Evolutionary conservation across 2,113 vertebrate species (phyloP), one percentile per base, ranked within the genome.

Genomic region (Triplophysa tibetana): DNA sequence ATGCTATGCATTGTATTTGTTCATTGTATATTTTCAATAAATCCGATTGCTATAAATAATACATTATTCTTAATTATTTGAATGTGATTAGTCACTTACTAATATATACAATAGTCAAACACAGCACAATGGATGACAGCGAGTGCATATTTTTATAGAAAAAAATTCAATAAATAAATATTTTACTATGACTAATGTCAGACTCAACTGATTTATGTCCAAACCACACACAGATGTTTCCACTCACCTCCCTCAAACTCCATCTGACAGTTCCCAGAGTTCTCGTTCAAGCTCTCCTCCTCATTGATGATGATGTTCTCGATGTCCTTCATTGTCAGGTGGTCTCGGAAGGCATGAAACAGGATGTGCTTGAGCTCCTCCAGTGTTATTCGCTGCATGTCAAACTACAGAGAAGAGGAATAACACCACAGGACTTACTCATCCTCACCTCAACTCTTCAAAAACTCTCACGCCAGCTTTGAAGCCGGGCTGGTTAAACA

Each of bases 291-390:
- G 84, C 97, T 99, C 90, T 99, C 98, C 81, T 99, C 98, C 88
- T 99, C 98, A 0, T 95, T 99, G 92, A 96, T 96, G 89, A 99
- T 99, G 90, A 99, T 99, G 92, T 98, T 99, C 90, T 99, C 98
- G 0, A 99, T 99, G 93, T 99, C 98, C 91, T 99, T 99, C 98
- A 99, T 99, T 0, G 98, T 99, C 72, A 99, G 87, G 87, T 99
- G 98, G 89, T 99, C 98, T 4, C 94, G 95, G 91, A 99, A 99
- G 85, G 98, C 97, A 0, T 98, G 97, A 89, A 99, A 99, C 66
- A 99, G 93, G 87, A 99, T 96, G 90, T 99, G 96, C 89, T 99
- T 99, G 85, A 99, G 89, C 89, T 99, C 98, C 73, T 99, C 98
- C 92, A 99, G 89, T 0, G 95, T 98, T 92, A 99, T 95, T 86